Conservation (phyloP, 1,140 invertebrate species). For the Caenorhabditis tropicalis region DNA sequence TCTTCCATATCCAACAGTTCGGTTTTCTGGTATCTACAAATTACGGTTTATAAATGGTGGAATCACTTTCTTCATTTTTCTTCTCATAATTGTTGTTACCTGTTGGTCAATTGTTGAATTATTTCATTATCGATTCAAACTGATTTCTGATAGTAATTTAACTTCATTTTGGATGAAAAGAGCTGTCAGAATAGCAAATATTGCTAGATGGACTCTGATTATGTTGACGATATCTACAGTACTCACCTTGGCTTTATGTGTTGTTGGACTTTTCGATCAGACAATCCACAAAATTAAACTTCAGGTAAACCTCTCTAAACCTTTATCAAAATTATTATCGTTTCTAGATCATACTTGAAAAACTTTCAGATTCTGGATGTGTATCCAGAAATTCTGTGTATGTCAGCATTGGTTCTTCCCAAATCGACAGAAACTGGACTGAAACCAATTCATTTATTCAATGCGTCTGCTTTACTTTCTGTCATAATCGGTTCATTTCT, state of each 20-base stretch:
- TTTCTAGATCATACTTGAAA: no score
- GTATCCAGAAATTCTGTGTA: neutral
- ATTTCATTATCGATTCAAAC: neutral
- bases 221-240: neutral
- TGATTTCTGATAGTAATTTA: neutral
- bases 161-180: neutral
- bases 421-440: neutral
- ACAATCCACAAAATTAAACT: neutral
- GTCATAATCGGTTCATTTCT: neutral
- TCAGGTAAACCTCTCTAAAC: neutral
- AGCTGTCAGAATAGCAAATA: neutral
- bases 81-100: neutral
- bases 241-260: neutral
- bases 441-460: neutral
- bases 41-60: neutral
- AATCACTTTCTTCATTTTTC: neutral
- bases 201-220: neutral
- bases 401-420: neutral
- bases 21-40: neutral
- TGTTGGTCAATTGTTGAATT: conserved; percentile 2
- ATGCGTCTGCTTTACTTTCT: neutral
- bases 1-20: neutral
- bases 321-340: no score
- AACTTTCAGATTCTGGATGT: neutral
- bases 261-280: neutral